Base-by-base conservation (phyloP, 2,797 vertebrate genomes). In the Labeo calbasu region DNA sequence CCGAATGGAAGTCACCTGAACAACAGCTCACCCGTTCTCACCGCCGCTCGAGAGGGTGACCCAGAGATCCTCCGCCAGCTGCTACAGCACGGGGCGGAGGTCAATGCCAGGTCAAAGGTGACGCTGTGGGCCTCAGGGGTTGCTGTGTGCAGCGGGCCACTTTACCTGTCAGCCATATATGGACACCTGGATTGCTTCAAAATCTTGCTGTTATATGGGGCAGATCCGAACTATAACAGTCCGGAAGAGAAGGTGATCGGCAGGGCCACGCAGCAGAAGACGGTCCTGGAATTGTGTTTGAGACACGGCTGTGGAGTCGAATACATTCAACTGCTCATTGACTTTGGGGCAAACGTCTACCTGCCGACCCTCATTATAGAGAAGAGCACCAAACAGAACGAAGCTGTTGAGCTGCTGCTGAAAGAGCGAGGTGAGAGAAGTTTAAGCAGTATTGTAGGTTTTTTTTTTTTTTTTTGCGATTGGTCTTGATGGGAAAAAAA, bases 301-400 rank as follows among this genome's bases (percentile, higher is more conserved):
- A 93, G 95, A 88, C 96, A 97, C 0, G 94, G 97, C 87, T 97
- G 97, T 32, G 92, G 87, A 10, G 77, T 91, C 0, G 94, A 97
- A 77, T 99, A 97, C 90, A 81, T 98, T 79, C 91, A 94, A 84
- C 93, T 98, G 19, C 95, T 99, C 78, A 95, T 98, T 59, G 97
- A 99, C 91, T 99, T 99, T 4, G 98, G 98, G 5, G 97, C 97
- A 14, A 96, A 98, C 1, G 93, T 98, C 81, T 98, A 97, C 92
- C 94, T 98, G 88, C 97, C 97, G 11, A 91, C 91, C 0, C 77
- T 97, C 13, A 90, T 91, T 12, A 89, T 90, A 2, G 94, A 94
- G 2, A 93, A 95, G 89, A 91, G 83, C 13, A 95, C 93, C 0
- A 92, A 94, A 68, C 91, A 91, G 91, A 93, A 95, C 1, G 94